Base-by-base conservation (phyloP, 1,140 invertebrate genomes). In the Hydropsyche tenuis region DNA sequence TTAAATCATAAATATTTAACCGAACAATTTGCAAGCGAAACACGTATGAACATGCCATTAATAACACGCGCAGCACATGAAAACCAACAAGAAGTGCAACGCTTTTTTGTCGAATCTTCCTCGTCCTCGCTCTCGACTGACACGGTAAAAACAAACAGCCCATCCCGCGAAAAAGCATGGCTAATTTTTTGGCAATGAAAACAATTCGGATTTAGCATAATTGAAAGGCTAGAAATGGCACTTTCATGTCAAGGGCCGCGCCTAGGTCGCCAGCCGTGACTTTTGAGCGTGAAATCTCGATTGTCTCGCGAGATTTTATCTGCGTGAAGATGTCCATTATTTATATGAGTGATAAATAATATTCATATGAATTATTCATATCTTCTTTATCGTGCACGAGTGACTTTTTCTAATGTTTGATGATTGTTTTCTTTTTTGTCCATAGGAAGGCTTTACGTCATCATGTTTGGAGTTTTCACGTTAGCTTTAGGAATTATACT, bases 401-500 rank as follows among this genome's bases (percentile, higher is more conserved):
- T 37, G 30, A 9, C 30, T 4, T 37, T 9, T 37, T 37, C 30
- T 3, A 4, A 9, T 37, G 30, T 37, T 37, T 46, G 23, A 4
- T 9, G 30, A 4, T 42, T 77, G 74, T 80, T 71, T 81, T 82
- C 82, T 81, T 78, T 91, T 91, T 9, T 56, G n/a, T 65, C 18
- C 30, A 22, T 88, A 94, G 92, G 91, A 83, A 90, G 91, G 79
- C 83, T 94, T 77, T 90, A 90, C 74, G 90, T 93, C 53, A 91
- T 94, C 79, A 83, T 92, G 75, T 87, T 94, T 80, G 93, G 92
- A 77, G 85, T 94, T 77, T 87, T 92, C 77, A 91, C 92, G 23
- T 87, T 94, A 78, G 89, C 90, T 23, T 88, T 93, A 78, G 93
- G 92, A 66, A 91, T 94, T 75, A 88, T 94, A 72, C 86, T 94